These are phyloP conservation scores for Isurus oxyrinchus DNA, from an alignment of 2,113 vertebrate species.

Conservation along the genomic window DNA sequence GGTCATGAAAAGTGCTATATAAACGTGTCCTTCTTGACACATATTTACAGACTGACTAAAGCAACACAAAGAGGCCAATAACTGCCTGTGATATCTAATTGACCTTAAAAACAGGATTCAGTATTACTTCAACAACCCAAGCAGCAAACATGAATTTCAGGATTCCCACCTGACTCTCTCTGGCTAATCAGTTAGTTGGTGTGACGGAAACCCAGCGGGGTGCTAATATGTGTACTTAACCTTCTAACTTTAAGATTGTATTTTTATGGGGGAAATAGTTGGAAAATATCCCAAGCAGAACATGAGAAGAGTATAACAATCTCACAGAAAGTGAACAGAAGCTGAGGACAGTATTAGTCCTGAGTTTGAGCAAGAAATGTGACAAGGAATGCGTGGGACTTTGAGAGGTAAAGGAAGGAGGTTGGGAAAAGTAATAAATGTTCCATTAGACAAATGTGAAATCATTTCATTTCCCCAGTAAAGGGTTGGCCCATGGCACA, in stretches of 20 bases:
- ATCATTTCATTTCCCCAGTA: constrained; percentile 47
- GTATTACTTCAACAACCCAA: neutral
- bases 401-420: neutral
- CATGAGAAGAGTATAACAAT: constrained; percentile 50
- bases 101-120: neutral
- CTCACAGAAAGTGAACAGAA: constrained; percentile 49
- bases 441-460: constrained; percentile 52
- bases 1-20: neutral
- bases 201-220: neutral
- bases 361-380: neutral
- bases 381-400: neutral
- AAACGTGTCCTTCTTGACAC: neutral
- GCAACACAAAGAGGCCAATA: neutral
- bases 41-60: neutral
- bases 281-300: constrained; percentile 39
- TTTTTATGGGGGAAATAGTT: neutral
- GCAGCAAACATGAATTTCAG: neutral
- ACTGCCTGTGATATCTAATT: neutral
- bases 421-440: constrained; percentile 57
- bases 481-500: constrained; percentile 51
- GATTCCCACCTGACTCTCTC: neutral
- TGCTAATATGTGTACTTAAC: constrained; percentile 25
- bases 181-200: no score
- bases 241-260: neutral
- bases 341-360: neutral